Conservation (phyloP, 2,888 invertebrate species). For the Crepidodera aurea region DNA sequence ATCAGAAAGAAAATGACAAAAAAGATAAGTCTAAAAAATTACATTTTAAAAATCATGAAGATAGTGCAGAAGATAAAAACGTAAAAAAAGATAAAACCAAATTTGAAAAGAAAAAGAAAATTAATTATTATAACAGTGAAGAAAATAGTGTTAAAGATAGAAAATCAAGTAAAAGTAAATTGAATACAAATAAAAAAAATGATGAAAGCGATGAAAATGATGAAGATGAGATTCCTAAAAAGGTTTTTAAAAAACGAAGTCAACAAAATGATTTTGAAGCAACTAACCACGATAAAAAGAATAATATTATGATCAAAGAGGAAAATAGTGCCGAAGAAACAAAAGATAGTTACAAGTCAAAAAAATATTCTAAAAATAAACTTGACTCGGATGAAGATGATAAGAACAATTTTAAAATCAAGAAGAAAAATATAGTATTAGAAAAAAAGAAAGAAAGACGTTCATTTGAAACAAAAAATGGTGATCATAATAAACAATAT, state of each 20-base stretch:
- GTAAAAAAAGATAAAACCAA: not conserved
- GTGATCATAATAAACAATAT: not conserved
- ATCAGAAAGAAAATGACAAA: not conserved
- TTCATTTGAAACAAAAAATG: not conserved
- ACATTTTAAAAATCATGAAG: slow-evolving; percentile 1
- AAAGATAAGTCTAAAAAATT: not conserved
- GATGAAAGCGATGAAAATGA: not conserved
- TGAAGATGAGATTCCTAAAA: not conserved
- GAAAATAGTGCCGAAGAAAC: not conserved
- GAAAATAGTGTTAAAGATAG: not conserved
- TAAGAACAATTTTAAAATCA: no score
- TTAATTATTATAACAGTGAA: not conserved
- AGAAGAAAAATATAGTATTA: not conserved
- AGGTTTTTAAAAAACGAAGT: not conserved
- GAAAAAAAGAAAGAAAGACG: not conserved
- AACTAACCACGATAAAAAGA: not conserved
- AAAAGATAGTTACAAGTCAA: slow-evolving; percentile 20
- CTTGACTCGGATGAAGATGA: not conserved
- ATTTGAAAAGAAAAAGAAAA: no score
- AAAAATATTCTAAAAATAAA: slow-evolving; percentile 12
- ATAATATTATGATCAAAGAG: no score
- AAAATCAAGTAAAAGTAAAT: not conserved
- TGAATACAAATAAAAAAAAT: slow-evolving; percentile 1
- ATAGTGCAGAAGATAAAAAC: not conserved
- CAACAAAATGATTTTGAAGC: not conserved